Evolutionary conservation across 2,113 vertebrate genomes (phyloP).

Genomic region (Pipra filicauda): DNA sequence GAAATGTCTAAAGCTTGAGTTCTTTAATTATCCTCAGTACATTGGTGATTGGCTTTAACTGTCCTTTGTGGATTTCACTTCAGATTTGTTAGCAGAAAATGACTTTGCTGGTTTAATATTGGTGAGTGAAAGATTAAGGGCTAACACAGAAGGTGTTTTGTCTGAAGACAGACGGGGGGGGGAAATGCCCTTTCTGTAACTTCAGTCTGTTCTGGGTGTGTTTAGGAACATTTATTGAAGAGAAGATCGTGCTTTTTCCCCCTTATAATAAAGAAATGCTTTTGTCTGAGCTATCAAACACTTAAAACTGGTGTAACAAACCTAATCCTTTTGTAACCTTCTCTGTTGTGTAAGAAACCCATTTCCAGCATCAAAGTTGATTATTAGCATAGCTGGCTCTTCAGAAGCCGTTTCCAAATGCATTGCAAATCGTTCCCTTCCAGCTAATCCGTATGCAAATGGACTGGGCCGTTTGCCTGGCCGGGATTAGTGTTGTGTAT

Average conservation of each 20-base stretch:
- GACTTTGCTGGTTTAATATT: background rate
- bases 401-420: background rate
- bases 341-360: constrained; percentile 16
- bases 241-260: background rate
- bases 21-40: background rate
- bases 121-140: background rate
- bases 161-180: background rate
- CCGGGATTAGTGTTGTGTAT: background rate
- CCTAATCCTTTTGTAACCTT: constrained; percentile 20
- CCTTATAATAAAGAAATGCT: background rate
- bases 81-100: background rate
- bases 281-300: background rate
- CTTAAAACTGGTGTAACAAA: constrained; percentile 21
- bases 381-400: constrained; percentile 29
- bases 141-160: background rate
- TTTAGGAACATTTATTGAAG: background rate
- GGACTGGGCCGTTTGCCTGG: background rate
- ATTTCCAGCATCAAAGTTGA: constrained; percentile 17
- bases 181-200: background rate
- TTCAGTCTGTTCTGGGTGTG: background rate
- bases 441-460: constrained; percentile 40
- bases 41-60: background rate
- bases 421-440: constrained; percentile 13
- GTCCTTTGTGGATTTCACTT: background rate
- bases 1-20: background rate